Percentiles rank a stretch among this genome's conserved stretches.
These are phyloP conservation scores for Apostichopus leukothele DNA, from an alignment of 53 echinoderm and acorn worm species.

Conservation along the genomic window DNA sequence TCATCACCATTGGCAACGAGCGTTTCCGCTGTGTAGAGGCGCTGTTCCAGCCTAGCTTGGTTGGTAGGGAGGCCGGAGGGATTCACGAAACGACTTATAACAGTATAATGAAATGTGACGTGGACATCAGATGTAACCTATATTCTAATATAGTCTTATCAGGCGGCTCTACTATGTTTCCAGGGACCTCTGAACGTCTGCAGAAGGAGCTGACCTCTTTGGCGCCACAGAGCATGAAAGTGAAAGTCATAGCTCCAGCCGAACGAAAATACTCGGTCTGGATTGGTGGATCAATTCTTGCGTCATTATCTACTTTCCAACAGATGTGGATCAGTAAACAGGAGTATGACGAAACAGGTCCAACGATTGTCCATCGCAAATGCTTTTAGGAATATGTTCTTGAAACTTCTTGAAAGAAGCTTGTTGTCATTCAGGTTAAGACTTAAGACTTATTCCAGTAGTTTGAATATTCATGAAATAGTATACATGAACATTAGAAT, in stretches of 20 bases:
- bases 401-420: no score
- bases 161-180: conserved; percentile 69
- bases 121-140: conserved; percentile 63
- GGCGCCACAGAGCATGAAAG: conserved; percentile 68
- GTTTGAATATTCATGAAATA: no score
- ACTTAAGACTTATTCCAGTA: no score
- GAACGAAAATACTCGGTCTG: conserved; percentile 79
- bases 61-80: conserved; percentile 91
- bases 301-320: conserved; percentile 72
- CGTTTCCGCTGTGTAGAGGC: conserved; percentile 74
- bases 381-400: conserved; percentile 55
- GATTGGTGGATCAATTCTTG: conserved; percentile 76
- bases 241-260: conserved; percentile 68
- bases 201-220: conserved; percentile 59
- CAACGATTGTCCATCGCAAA: conserved; percentile 70
- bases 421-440: no score
- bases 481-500: no score
- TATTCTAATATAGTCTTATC: conserved; percentile 66
- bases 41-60: conserved; percentile 60
- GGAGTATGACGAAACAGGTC: conserved; percentile 71
- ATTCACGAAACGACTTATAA: conserved; percentile 97
- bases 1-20: conserved; percentile 60
- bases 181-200: conserved; percentile 57
- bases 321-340: conserved; percentile 76
- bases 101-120: conserved; percentile 68